Percentiles rank a stretch among this genome's conserved stretches.
phyloP scores from a whole-genome alignment of 92 coral and sea anemone species.

The Epizoanthus stellaris region DNA sequence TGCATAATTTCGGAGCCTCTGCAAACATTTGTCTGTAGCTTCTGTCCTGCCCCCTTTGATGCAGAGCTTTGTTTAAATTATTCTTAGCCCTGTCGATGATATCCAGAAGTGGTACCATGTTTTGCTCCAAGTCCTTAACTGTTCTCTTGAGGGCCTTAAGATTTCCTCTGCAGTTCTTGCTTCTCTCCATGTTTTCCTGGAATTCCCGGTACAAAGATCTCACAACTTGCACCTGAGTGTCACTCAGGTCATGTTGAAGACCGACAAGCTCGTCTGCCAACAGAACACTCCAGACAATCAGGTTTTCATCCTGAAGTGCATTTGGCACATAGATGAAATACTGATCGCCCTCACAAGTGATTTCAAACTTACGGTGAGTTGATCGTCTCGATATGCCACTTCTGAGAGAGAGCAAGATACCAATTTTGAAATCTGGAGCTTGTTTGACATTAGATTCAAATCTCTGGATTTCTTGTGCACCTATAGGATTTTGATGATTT shows the following conservation, averaged over 20 bases:
- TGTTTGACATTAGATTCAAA: constrained; percentile 50
- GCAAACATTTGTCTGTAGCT: not conserved
- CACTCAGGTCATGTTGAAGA: constrained; percentile 42
- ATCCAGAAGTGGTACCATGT: constrained; percentile 25
- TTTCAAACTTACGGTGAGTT: constrained; percentile 40
- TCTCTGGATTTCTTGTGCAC: constrained; percentile 36
- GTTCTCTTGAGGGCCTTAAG: constrained; percentile 30
- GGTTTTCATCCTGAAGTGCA: constrained; percentile 44
- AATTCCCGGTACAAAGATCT: constrained; percentile 35
- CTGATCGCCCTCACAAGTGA: constrained; percentile 38
- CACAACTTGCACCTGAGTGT: constrained; percentile 25
- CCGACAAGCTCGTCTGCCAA: constrained; percentile 61
- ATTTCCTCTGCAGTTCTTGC: constrained; percentile 29
- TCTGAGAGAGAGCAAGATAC: constrained; percentile 62
- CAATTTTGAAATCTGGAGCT: constrained; percentile 49
- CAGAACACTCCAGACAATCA: constrained; percentile 69
- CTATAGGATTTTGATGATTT: constrained; percentile 5
- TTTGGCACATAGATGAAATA: constrained; percentile 70
- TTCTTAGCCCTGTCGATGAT: constrained; percentile 37
- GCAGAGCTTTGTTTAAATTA: constrained; percentile 24
- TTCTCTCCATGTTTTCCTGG: constrained; percentile 27
- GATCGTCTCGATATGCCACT: constrained; percentile 58
- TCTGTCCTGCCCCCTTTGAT: not conserved
- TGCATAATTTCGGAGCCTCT: not conserved
- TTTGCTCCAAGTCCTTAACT: constrained; percentile 8